Conservation (phyloP, 1,140 invertebrate genomes). For the Drosophila auraria region DNA sequence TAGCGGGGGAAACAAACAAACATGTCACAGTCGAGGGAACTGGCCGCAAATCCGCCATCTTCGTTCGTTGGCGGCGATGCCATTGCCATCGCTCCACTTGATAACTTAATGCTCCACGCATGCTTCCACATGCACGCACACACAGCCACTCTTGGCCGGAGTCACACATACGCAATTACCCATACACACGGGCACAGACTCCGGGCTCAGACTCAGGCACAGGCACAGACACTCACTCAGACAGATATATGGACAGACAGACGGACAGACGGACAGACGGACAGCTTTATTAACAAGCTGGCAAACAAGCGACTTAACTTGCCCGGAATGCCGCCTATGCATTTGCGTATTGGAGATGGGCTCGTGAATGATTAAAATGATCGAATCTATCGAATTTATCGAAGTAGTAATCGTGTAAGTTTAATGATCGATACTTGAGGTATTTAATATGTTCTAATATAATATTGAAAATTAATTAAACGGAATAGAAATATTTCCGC, state of each 20-base stretch:
- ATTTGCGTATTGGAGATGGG: conserved; percentile 28
- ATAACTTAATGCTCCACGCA: conserved; percentile 79
- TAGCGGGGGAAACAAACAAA: conserved; percentile 62
- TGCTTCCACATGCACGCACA: conserved; percentile 55
- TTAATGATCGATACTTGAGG: not conserved
- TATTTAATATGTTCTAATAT: not conserved
- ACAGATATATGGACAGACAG: not conserved
- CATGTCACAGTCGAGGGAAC: conserved; percentile 65
- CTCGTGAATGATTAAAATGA: conserved; percentile 1
- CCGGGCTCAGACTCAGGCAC: not conserved
- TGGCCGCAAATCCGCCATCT: conserved; percentile 60
- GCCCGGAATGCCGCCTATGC: conserved; percentile 41
- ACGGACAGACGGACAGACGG: conserved; percentile 15
- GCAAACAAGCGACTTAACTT: conserved; percentile 36
- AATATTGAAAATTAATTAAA: too few species aligned
- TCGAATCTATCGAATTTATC: not conserved
- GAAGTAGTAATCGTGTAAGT: not conserved
- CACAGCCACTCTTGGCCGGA: conserved; percentile 26
- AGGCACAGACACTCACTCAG: conserved; percentile 17
- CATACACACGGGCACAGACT: conserved; percentile 10
- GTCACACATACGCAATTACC: conserved; percentile 31
- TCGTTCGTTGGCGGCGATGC: conserved; percentile 50
- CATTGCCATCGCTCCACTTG: conserved; percentile 48
- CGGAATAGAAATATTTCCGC: too few species aligned
- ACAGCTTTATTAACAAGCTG: conserved; percentile 46